Evolutionary conservation across 2,888 invertebrate genomes (phyloP).

Genomic region (Ormyrus pomaceus): DNA sequence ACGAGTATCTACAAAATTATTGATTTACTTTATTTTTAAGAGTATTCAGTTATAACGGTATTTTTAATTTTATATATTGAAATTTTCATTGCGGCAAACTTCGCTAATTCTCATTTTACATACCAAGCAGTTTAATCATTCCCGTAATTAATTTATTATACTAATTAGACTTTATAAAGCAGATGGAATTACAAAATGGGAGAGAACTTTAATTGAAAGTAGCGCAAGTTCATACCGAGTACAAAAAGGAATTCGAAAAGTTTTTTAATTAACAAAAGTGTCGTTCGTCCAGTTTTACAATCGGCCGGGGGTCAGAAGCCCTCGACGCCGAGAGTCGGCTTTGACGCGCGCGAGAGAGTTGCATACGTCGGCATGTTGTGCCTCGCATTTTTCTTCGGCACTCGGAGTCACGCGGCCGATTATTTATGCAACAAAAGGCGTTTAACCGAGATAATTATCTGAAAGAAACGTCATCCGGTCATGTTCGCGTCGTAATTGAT

Average conservation of each 20-base stretch:
- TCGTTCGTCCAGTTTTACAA: constrained; percentile 10
- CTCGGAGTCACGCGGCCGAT: background rate
- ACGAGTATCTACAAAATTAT: too few relatives aligned
- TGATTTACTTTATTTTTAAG: too few relatives aligned
- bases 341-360: background rate
- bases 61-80: too few relatives aligned
- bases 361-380: background rate
- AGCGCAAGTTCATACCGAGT: background rate
- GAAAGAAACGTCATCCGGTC: constrained; percentile 6
- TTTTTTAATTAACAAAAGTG: constrained; percentile 39
- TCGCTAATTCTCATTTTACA: too few relatives aligned
- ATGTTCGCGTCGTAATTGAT: too few relatives aligned
- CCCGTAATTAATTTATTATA: too few relatives aligned
- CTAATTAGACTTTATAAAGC: too few relatives aligned
- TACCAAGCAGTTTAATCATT: too few relatives aligned
- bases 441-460: constrained; percentile 27
- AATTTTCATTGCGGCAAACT: too few relatives aligned
- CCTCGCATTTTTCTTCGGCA: constrained; percentile 16
- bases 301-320: background rate
- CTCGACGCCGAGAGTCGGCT: background rate
- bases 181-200: background rate
- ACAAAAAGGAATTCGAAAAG: constrained; percentile 11
- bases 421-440: constrained; percentile 33
- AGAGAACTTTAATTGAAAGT: constrained; percentile 13
- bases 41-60: too few relatives aligned